Conservation (phyloP, 2,888 invertebrate genomes). For the Oxystoma pomonae region DNA sequence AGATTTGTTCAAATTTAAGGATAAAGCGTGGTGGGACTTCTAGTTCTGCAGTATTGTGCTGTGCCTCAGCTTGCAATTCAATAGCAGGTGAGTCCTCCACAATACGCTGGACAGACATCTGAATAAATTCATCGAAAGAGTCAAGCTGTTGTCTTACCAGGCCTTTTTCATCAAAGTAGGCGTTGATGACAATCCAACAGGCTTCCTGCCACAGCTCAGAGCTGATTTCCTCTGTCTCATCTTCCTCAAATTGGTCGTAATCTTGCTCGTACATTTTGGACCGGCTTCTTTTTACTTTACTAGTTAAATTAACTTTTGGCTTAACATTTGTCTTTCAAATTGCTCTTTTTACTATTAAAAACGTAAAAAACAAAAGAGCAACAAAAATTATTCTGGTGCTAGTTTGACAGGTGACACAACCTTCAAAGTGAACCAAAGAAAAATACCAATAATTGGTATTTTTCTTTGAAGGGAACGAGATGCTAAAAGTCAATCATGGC, state of each 20-base stretch:
- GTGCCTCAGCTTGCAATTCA: conserved; percentile 95
- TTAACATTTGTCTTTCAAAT: too few relatives aligned
- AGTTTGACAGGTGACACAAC: too few relatives aligned
- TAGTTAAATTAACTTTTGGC: too few relatives aligned
- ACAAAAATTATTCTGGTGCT: too few relatives aligned
- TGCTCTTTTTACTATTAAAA: too few relatives aligned
- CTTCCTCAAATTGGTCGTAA: conserved; percentile 66
- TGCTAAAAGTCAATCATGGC: too few relatives aligned
- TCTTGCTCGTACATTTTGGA: conserved; percentile 44
- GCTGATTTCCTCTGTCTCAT: conserved; percentile 92
- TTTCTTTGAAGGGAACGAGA: too few relatives aligned
- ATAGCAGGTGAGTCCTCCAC: conserved; percentile 99
- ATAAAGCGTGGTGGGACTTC: conserved; percentile 88
- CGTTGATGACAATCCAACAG: conserved; percentile 99
- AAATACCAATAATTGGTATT: too few relatives aligned
- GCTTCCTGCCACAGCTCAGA: conserved; percentile 99
- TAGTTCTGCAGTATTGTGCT: conserved; percentile 90
- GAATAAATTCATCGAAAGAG: conserved; percentile 99
- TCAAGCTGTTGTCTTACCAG: conserved; percentile 98
- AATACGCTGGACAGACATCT: conserved; percentile 99
- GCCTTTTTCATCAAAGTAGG: conserved; percentile 99
- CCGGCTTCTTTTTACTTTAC: too few relatives aligned
- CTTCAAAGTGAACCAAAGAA: too few relatives aligned
- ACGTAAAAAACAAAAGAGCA: too few relatives aligned
- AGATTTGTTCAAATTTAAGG: conserved; percentile 98